Conservation (phyloP, 2,797 vertebrate species). For the Enteromius fasciolatus region DNA sequence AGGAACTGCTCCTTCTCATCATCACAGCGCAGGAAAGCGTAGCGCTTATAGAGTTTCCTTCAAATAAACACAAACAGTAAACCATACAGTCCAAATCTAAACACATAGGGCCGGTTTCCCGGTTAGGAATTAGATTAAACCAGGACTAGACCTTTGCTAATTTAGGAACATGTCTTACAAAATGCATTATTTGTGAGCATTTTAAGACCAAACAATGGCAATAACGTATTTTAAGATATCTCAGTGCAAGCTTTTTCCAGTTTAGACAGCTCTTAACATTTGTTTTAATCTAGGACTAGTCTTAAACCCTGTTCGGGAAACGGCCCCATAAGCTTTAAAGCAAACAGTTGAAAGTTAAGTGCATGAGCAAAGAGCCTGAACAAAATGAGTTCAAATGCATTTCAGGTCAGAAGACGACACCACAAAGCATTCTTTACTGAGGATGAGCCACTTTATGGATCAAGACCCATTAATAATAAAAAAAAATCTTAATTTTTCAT, state of each 20-base stretch:
- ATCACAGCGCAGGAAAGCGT: constrained; percentile 96
- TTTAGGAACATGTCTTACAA: too few relatives aligned
- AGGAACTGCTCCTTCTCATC: constrained; percentile 99
- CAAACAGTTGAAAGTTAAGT: background rate
- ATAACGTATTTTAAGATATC: too few relatives aligned
- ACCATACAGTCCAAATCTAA: background rate
- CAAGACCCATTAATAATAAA: constrained; percentile 73
- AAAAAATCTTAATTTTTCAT: constrained; percentile 71
- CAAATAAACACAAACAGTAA: constrained; percentile 56
- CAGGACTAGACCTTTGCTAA: too few relatives aligned
- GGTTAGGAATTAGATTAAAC: too few relatives aligned
- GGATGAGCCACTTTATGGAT: constrained; percentile 71
- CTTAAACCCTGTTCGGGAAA: too few relatives aligned
- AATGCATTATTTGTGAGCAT: too few relatives aligned
- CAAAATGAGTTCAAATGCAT: background rate
- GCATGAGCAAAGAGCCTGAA: background rate
- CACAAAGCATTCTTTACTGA: constrained; percentile 55
- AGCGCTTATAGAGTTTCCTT: constrained; percentile 97
- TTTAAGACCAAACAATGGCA: too few relatives aligned
- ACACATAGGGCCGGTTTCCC: background rate
- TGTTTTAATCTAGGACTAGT: too few relatives aligned
- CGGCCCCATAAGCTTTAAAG: background rate
- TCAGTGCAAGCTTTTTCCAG: too few relatives aligned
- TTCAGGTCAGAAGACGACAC: constrained; percentile 44
- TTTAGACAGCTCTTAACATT: too few relatives aligned